A percentile compares a stretch with the other conserved stretches of the same genome.
Conservation (phyloP, 2,797 vertebrate genomes). For the Diplodus sargus region DNA sequence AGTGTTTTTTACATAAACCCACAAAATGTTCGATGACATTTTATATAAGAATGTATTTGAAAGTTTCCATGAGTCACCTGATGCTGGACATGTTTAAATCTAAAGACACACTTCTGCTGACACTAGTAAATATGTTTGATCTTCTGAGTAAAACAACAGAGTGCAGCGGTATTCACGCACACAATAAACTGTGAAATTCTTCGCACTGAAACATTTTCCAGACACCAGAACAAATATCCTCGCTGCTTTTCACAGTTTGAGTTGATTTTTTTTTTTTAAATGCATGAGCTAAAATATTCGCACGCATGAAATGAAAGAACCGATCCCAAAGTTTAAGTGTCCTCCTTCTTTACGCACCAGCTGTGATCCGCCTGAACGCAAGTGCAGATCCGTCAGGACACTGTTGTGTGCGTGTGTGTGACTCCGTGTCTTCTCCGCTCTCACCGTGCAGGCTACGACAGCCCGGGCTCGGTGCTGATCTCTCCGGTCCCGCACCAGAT, state of each 20-base stretch:
- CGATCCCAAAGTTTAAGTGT: background rate
- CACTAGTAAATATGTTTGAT: rapidly evolving
- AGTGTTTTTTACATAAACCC: background rate
- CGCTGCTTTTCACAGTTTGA: background rate
- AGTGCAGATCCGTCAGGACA: too few relatives aligned
- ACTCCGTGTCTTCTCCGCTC: background rate
- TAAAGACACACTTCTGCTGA: background rate
- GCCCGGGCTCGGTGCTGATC: constrained; percentile 91
- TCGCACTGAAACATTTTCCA: background rate
- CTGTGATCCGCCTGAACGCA: constrained; percentile 11
- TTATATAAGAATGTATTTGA: background rate
- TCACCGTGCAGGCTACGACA: constrained; percentile 90
- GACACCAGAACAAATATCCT: background rate
- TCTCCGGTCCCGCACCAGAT: constrained; percentile 96
- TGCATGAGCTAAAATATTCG: background rate
- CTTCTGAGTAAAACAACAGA: background rate
- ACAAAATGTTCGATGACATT: too few relatives aligned
- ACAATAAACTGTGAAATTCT: background rate
- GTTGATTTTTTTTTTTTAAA: background rate
- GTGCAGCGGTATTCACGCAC: background rate
- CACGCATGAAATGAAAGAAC: background rate
- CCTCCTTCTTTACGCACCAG: background rate
- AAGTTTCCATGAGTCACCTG: background rate
- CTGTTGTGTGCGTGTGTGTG: background rate
- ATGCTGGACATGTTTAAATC: background rate